A percentile compares a stretch with the other conserved stretches of the same genome.
Evolutionary conservation across 1,140 invertebrate species (phyloP).

Genomic region (Drosophila paulistorum): DNA sequence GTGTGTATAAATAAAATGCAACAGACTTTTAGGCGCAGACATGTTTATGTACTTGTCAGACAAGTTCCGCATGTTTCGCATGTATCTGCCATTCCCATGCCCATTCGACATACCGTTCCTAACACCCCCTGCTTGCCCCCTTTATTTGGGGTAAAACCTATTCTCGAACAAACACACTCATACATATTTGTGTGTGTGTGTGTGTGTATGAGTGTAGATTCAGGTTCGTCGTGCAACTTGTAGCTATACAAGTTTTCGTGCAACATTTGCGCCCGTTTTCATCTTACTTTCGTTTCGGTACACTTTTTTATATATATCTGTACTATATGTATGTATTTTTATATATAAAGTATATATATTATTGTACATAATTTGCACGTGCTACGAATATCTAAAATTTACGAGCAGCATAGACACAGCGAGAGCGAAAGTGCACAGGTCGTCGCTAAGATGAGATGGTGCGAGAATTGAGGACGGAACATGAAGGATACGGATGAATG

Average conservation of each 20-base stretch:
- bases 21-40: constrained; percentile 76
- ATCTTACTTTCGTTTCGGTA: constrained; percentile 59
- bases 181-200: constrained; percentile 6
- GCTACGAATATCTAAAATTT: constrained; percentile 81
- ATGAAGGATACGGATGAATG: neutral
- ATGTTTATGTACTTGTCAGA: constrained; percentile 78
- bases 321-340: constrained; percentile 7
- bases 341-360: constrained; percentile 50
- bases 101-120: neutral
- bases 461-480: neutral
- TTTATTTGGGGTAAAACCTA: neutral
- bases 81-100: constrained; percentile 2
- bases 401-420: constrained; percentile 49
- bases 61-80: constrained; percentile 43
- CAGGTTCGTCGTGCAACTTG: constrained; percentile 35
- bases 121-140: neutral
- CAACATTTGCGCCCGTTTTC: constrained; percentile 49
- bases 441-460: constrained; percentile 34
- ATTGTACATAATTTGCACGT: constrained; percentile 82
- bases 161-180: no score
- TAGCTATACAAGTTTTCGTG: constrained; percentile 39
- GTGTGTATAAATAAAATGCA: constrained; percentile 53
- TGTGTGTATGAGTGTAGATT: neutral
- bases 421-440: constrained; percentile 71
- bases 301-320: constrained; percentile 25